These are phyloP conservation scores for Muntiacus reevesi DNA, from an alignment of 2,113 vertebrate genomes.

Conservation along the genomic window DNA sequence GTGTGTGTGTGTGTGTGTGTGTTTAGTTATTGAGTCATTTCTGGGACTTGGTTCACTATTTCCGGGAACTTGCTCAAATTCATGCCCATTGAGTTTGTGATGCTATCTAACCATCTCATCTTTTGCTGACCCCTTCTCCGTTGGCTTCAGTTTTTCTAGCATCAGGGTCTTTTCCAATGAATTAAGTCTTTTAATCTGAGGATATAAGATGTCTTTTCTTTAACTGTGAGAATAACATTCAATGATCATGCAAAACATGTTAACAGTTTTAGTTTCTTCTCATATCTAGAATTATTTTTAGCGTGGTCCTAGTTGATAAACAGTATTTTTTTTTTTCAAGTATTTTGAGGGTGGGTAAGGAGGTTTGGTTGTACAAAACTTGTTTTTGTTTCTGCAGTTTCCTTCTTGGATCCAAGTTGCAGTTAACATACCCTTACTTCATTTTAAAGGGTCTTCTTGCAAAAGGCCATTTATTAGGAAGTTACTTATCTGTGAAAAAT, in stretches of 20 bases:
- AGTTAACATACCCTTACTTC: background rate
- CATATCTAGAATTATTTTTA: background rate
- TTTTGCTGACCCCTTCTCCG: background rate
- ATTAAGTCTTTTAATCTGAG: background rate
- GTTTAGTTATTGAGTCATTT: background rate
- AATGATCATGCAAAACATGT: background rate
- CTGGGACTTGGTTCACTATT: background rate
- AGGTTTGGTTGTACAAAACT: background rate
- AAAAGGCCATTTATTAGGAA: background rate
- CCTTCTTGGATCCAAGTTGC: background rate
- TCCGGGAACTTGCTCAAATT: background rate
- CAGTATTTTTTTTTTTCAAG: background rate
- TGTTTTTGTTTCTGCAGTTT: background rate
- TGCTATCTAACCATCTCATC: background rate
- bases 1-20: background rate
- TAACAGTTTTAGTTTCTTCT: background rate
- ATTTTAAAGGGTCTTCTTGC: background rate
- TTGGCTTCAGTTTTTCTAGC: background rate
- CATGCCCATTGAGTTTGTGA: background rate
- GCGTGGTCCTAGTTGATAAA: background rate
- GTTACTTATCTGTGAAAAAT: background rate
- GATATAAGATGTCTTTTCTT: background rate
- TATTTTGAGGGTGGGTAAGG: background rate
- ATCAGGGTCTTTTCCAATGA: background rate
- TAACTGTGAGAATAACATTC: background rate